Base-by-base conservation (phyloP, 1,140 invertebrate genomes). In the Dendrolimus punctatus region DNA sequence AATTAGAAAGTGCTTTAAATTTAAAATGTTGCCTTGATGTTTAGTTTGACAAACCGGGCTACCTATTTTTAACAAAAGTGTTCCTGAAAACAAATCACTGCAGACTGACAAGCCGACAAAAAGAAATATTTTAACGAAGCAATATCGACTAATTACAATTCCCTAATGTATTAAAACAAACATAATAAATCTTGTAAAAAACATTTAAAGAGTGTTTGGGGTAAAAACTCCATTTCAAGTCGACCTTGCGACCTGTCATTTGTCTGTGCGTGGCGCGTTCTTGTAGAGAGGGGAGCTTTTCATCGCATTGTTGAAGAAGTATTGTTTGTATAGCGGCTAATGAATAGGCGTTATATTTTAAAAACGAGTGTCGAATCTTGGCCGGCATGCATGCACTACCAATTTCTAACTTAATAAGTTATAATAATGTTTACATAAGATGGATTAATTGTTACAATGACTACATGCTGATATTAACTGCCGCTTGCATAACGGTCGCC, bases 71-170 rank as follows among this genome's bases (percentile, higher is more conserved):
- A 37, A 76, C 65, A 73, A 73, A 71, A 64, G 51, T 37, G 37
- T 7, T 38, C 53, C 57, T 52, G 70, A 62, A 66, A 80, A 83
- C 81, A 81, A 81, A 85, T 83, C 81, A 85, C 73, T 59, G 56
- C 45, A 47, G 39, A 63, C 61, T 75, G 67, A 80, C 71, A 73
- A 51, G 53, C 54, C 58, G 66, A 80, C 77, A 71, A 80, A 81
- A 79, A 60, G 62, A 76, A 80, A 58, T 75, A 85, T 85, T 81
- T 85, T 85, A 85, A 85, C 81, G 81, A 85, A 73, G 65, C 68
- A 51, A 65, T 52, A 62, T 56, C 57, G 60, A 55, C 68, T 75
- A 72, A 78, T 79, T 80, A 83, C 78, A 68, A 76, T 71, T 80
- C 74, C 70, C 68, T 60, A 51, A 58, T 61, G 69, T 69, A 63